A percentile compares a stretch with the other conserved stretches of the same genome.
These are phyloP conservation scores for Dendronephthya gigantea DNA, from an alignment of 64 coral and sea anemone genomes.

Conservation along the genomic window DNA sequence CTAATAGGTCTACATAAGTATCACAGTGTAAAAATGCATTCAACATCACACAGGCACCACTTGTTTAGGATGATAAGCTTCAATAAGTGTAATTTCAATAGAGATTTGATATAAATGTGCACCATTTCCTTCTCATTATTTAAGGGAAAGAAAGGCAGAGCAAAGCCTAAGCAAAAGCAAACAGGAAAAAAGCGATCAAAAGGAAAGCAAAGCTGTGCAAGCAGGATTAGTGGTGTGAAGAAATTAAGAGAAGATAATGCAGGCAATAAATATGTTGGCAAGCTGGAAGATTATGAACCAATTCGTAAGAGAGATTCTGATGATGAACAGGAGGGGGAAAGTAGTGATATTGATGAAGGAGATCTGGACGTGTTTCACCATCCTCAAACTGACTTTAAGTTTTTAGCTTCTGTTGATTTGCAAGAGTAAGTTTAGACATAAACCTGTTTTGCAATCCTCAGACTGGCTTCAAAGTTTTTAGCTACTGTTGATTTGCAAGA, in stretches of 20 bases:
- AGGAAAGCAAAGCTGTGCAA: not conserved
- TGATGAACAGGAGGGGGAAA: not conserved
- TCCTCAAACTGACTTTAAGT: not conserved
- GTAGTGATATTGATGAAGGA: not conserved
- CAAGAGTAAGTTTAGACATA: not conserved
- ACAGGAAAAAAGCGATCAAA: not conserved
- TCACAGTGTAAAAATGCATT: too few relatives aligned
- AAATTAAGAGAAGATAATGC: not conserved
- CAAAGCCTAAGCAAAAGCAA: not conserved
- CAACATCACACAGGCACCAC: too few relatives aligned
- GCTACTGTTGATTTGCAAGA: not conserved
- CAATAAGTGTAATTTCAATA: too few relatives aligned
- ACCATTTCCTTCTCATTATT: too few relatives aligned
- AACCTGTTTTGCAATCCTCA: not conserved
- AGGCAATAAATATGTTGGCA: not conserved
- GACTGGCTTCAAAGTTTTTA: not conserved
- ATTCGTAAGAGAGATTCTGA: not conserved
- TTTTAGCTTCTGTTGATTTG: not conserved
- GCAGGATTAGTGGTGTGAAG: not conserved
- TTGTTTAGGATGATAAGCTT: too few relatives aligned
- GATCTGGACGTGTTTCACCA: not conserved
- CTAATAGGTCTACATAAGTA: too few relatives aligned
- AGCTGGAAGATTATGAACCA: not conserved
- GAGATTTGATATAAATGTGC: too few relatives aligned
- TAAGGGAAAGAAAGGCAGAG: slow-evolving; percentile 2